Conservation (phyloP, 2,888 invertebrate species). For the Aricia artaxerxes region DNA sequence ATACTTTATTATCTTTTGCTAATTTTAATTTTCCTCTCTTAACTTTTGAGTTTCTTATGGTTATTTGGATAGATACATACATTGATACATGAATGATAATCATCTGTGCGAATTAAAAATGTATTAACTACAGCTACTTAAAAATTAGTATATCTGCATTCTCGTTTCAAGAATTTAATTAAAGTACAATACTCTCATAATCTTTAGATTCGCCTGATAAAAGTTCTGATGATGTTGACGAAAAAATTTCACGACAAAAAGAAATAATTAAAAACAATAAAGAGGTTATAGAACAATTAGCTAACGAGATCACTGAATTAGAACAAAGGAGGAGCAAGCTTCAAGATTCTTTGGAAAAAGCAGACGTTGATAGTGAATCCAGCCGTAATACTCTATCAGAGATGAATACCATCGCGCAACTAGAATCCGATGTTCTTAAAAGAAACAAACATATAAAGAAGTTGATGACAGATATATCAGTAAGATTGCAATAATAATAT, state of each 20-base stretch:
- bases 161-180: neutral
- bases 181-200: neutral
- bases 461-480: slow-evolving; percentile 87
- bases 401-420: slow-evolving; percentile 64
- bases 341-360: slow-evolving; percentile 46
- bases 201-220: slow-evolving; percentile 56
- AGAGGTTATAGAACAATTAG: slow-evolving; percentile 66
- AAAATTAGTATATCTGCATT: neutral
- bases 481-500: slow-evolving; percentile 50
- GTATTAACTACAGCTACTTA: no score
- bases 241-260: slow-evolving; percentile 68
- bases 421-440: slow-evolving; percentile 79
- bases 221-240: slow-evolving; percentile 57
- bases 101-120: no score
- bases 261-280: slow-evolving; percentile 73
- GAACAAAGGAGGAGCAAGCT: slow-evolving; percentile 59
- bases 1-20: no score
- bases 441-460: slow-evolving; percentile 90
- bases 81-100: no score
- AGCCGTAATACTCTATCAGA: slow-evolving; percentile 70
- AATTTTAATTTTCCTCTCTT: no score
- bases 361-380: slow-evolving; percentile 66
- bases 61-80: no score
- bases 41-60: no score
- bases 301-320: slow-evolving; percentile 64